Percentiles rank a stretch among this genome's conserved stretches.
These are phyloP conservation scores for Sebastiscus tertius DNA, from an alignment of 2,797 vertebrate genomes.

Conservation along the genomic window DNA sequence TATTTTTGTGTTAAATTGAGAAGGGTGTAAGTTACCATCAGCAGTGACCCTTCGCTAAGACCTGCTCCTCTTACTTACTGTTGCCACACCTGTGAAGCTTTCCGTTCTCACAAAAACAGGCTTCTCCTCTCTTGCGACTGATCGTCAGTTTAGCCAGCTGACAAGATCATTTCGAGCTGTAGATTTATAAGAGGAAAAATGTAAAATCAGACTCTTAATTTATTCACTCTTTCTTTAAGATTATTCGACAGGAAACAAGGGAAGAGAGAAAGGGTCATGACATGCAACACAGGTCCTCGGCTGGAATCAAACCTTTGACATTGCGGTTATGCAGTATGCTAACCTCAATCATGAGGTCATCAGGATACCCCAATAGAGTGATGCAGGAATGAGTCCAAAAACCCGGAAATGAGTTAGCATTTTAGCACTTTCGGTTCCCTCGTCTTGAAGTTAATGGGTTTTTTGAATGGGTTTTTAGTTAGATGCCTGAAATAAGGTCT, in stretches of 20 bases:
- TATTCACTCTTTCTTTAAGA: not conserved
- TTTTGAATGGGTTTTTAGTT: too few relatives aligned
- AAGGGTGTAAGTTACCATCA: not conserved
- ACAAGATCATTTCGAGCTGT: not conserved
- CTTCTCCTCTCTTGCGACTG: not conserved
- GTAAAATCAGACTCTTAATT: not conserved
- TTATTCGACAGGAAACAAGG: not conserved
- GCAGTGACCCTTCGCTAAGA: not conserved
- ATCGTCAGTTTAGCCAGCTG: not conserved
- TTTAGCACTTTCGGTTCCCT: too few relatives aligned
- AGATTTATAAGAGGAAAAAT: not conserved
- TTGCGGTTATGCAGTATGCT: not conserved
- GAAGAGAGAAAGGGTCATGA: not conserved
- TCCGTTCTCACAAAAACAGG: not conserved
- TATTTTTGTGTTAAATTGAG: not conserved
- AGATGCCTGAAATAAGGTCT: too few relatives aligned
- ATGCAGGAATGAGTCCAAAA: accelerated
- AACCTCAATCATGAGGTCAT: too few relatives aligned
- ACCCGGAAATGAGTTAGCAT: accelerated
- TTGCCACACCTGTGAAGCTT: not conserved
- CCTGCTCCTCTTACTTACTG: not conserved
- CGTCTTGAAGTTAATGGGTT: accelerated
- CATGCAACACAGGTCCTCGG: not conserved
- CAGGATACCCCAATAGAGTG: accelerated
- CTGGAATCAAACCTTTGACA: not conserved